Base-by-base conservation (phyloP, 2,888 invertebrate species). In the Heliconius erato region DNA sequence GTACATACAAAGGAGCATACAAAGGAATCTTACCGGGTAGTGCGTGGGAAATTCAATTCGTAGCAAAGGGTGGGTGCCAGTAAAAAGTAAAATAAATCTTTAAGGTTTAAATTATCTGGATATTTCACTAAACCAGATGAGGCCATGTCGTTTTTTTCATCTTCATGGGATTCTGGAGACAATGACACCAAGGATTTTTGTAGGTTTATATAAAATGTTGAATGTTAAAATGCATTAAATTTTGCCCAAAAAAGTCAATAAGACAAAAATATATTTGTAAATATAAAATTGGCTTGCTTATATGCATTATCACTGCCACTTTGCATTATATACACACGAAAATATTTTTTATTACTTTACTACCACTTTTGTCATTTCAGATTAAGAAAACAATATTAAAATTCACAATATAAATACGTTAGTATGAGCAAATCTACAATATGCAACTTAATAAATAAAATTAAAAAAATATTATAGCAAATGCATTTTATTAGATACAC, bases 51-150 rank as follows among this genome's bases (percentile, higher is more conserved):
- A 95, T 99, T 99, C 89, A 99, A 95, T 94, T 99, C 99, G 94
- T 99, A 99, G 93, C 99, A 99, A 80, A 99, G 96, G 59, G 99
- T 99, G 26, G 99, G 99, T 26, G 99, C 99, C 87, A 98, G 96
- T 90, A 99, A 96, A 93, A 99, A 99, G 95, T 99, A 99, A 91
- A 98, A 97, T 87, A 99, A 95, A 94, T 99, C 99, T 92, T 96
- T 97, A 54, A 99, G 95, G 89, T 97, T 98, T 89, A 99, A 96
- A 95, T 99, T 99, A 89, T 99, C 98, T 1, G 99, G 99, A 96
- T 99, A 99, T 89, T 97, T 97, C 77, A 98, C 97, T 81, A 97
- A 91, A 80, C 93, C 92, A 65, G 95, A 80, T 19, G 63, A 79
- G 85, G 95, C 95, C 74, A 94, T 92, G 82, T 96, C 94, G 84